Percentiles rank a stretch among this genome's conserved stretches.
phyloP scores from a whole-genome alignment of 2,888 invertebrate species.

The Spodoptera picta region DNA sequence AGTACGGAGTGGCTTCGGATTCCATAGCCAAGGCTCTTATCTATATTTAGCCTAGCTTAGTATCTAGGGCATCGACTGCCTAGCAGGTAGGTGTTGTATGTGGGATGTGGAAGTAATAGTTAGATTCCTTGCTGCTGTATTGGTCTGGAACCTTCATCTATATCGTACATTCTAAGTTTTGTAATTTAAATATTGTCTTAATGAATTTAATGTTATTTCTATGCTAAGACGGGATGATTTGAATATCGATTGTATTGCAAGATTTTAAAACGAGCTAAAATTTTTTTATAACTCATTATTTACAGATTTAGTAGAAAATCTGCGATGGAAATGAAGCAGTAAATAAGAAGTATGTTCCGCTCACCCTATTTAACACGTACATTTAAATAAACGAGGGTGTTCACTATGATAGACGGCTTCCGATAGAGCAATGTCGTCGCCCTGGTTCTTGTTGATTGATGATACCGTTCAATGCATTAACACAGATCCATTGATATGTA shows the following conservation, averaged over 20 bases:
- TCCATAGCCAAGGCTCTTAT: constrained; percentile 58
- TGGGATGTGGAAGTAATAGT: constrained; percentile 65
- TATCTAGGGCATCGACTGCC: constrained; percentile 73
- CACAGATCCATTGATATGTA: constrained; percentile 39
- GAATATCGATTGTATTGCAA: constrained; percentile 14
- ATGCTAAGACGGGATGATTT: constrained; percentile 23
- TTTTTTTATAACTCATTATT: no score
- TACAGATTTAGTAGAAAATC: not conserved
- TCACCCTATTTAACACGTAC: constrained; percentile 10
- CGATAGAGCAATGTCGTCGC: constrained; percentile 44
- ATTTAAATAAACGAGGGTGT: constrained; percentile 46
- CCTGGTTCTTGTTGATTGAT: constrained; percentile 56
- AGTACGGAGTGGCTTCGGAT: constrained; percentile 35
- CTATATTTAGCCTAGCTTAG: constrained; percentile 65
- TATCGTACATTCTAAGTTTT: no score
- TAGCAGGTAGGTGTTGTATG: constrained; percentile 64
- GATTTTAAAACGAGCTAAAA: no score
- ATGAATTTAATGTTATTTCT: not conserved
- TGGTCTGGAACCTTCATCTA: not conserved
- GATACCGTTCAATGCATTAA: constrained; percentile 55
- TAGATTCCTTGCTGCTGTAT: constrained; percentile 61
- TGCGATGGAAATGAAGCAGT: not conserved
- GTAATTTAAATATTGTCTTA: no score
- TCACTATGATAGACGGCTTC: constrained; percentile 55
- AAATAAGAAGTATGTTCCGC: constrained; percentile 15